Conservation (phyloP, 2,113 vertebrate genomes). For the Rhabdornis inornatus region DNA sequence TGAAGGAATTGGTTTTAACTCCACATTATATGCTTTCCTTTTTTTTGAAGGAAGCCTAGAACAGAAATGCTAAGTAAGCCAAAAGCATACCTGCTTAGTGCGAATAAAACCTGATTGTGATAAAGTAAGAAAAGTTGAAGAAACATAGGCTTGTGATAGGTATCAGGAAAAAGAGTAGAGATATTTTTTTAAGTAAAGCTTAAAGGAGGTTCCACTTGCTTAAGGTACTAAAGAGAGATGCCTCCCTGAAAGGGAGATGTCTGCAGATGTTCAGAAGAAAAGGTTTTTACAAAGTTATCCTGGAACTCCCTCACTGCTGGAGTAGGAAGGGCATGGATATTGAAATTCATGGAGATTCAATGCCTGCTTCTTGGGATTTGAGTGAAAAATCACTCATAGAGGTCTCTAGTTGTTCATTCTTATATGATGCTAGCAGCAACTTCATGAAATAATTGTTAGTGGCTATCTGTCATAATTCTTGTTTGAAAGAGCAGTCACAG, state of each 20-base stretch:
- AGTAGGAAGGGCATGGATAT: background rate
- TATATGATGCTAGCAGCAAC: background rate
- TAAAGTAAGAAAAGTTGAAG: background rate
- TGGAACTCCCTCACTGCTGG: background rate
- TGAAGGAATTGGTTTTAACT: background rate
- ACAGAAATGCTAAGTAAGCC: background rate
- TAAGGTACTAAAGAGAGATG: background rate
- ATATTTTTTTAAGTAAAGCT: background rate
- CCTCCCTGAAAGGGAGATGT: background rate
- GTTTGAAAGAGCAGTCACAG: background rate
- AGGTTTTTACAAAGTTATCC: background rate
- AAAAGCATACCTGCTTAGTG: background rate
- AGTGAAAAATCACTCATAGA: background rate
- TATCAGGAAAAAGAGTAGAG: background rate
- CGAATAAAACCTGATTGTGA: background rate
- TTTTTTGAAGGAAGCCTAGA: background rate
- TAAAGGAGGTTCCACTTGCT: background rate
- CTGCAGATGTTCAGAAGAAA: background rate
- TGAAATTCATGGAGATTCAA: background rate
- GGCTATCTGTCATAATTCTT: background rate
- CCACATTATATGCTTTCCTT: background rate
- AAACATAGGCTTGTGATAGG: background rate
- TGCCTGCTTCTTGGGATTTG: background rate
- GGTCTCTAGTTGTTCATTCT: background rate
- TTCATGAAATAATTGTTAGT: background rate